Evolutionary conservation across 2,797 vertebrate species (phyloP).

Genomic region (Sebastes oblongus): DNA sequence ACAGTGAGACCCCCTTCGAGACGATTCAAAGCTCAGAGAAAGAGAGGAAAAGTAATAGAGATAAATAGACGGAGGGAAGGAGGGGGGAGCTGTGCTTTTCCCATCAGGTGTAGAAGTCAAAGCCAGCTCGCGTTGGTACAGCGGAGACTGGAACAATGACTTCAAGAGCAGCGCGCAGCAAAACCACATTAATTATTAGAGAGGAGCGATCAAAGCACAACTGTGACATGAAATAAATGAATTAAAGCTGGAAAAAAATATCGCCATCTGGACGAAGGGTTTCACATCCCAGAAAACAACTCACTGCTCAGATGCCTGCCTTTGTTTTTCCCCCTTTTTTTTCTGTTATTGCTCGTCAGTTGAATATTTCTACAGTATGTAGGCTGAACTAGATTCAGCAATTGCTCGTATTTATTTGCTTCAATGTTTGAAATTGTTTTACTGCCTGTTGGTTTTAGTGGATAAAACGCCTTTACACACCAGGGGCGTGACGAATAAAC

Average conservation of each 20-base stretch:
- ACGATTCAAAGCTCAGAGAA: constrained; percentile 64
- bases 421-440: neutral
- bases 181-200: constrained; percentile 82
- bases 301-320: constrained; percentile 52
- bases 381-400: constrained; percentile 25
- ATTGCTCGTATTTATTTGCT: neutral
- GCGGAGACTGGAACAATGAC: constrained; percentile 76
- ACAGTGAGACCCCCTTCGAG: constrained; percentile 54
- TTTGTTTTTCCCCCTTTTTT: constrained; percentile 24
- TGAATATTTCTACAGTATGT: constrained; percentile 24
- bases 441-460: neutral
- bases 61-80: constrained; percentile 42
- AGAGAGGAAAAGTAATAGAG: constrained; percentile 51
- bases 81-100: constrained; percentile 38
- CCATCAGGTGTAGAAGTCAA: constrained; percentile 78
- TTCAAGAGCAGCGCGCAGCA: constrained; percentile 74
- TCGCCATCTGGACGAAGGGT: constrained; percentile 75
- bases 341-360: constrained; percentile 28
- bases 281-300: constrained; percentile 70
- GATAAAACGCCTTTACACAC: neutral
- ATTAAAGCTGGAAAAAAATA: constrained; percentile 77
- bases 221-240: constrained; percentile 83
- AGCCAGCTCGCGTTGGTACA: constrained; percentile 65
- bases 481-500: too few species aligned
- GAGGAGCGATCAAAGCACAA: constrained; percentile 80